These are phyloP conservation scores for Pseudomugil tenellus DNA, from an alignment of 2,797 vertebrate genomes.

Conservation along the genomic window DNA sequence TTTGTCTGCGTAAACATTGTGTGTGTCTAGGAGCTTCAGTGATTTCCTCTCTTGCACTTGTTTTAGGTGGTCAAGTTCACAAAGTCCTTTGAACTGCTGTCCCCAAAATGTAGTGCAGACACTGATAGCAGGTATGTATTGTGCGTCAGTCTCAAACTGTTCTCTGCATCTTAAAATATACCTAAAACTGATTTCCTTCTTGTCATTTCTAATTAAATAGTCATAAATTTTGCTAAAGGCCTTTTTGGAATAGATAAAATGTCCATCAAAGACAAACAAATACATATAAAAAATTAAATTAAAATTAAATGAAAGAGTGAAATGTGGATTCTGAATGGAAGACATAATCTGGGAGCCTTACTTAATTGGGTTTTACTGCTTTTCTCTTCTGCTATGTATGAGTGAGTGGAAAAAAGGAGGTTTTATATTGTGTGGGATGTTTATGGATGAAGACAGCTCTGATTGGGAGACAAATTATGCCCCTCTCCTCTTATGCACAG, in stretches of 20 bases:
- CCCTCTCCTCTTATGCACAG: constrained; percentile 25
- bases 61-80: constrained; percentile 98
- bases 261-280: constrained; percentile 43
- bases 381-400: constrained; percentile 52
- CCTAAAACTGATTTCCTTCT: constrained; percentile 12
- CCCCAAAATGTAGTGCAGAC: constrained; percentile 97
- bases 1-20: constrained; percentile 18
- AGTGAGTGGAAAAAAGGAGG: constrained; percentile 58
- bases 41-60: constrained; percentile 27
- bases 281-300: constrained; percentile 30
- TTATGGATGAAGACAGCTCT: constrained; percentile 62
- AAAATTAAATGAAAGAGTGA: constrained; percentile 60
- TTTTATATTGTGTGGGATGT: constrained; percentile 70
- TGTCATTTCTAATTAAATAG: constrained; percentile 22
- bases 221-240: constrained; percentile 15
- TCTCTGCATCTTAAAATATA: constrained; percentile 1
- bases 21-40: neutral
- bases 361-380: constrained; percentile 67
- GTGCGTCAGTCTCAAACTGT: neutral
- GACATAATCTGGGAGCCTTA: constrained; percentile 50
- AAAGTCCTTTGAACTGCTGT: constrained; percentile 96
- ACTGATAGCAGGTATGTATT: constrained; percentile 90
- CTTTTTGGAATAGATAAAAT: constrained; percentile 35
- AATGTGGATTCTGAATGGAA: constrained; percentile 59
- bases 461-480: constrained; percentile 51